A percentile compares a stretch with the other conserved stretches of the same genome.
phyloP scores from a whole-genome alignment of 2,113 vertebrate genomes.

The Gymnocephalus cernua region DNA sequence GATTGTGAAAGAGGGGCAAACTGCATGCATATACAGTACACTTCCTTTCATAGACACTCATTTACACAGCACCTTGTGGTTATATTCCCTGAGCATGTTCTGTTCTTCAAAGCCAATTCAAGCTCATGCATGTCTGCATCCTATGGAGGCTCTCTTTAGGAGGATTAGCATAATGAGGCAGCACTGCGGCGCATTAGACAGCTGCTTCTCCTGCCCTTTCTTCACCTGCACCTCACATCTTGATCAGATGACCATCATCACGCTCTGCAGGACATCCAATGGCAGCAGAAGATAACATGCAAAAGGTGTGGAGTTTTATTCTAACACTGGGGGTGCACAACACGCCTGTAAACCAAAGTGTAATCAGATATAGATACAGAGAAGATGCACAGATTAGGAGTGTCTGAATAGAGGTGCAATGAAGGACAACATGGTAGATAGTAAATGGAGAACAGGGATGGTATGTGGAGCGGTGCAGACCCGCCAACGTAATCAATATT shows the following conservation, averaged over 20 bases:
- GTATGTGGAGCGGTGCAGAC: slow-evolving; percentile 23
- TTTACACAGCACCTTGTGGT: slow-evolving; percentile 14
- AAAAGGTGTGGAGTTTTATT: not conserved
- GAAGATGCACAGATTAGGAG: slow-evolving; percentile 49
- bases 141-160: slow-evolving; percentile 44
- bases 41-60: slow-evolving; percentile 5
- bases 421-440: slow-evolving; percentile 62
- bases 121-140: slow-evolving; percentile 42
- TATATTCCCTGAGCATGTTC: slow-evolving; percentile 46
- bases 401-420: slow-evolving; percentile 53
- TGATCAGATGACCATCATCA: slow-evolving; percentile 14
- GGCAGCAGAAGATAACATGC: slow-evolving; percentile 5
- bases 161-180: slow-evolving; percentile 72
- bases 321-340: slow-evolving; percentile 26
- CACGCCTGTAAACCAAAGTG: slow-evolving; percentile 30
- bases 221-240: slow-evolving; percentile 47
- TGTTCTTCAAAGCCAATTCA: slow-evolving; percentile 59
- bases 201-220: slow-evolving; percentile 26
- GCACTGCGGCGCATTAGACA: slow-evolving; percentile 43
- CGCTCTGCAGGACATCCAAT: slow-evolving; percentile 38
- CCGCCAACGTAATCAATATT: slow-evolving; percentile 62
- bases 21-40: slow-evolving; percentile 1
- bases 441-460: slow-evolving; percentile 29
- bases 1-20: not conserved
- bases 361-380: slow-evolving; percentile 60